phyloP scores from a whole-genome alignment of 2,797 vertebrate species.

The Hippoglossus hippoglossus region DNA sequence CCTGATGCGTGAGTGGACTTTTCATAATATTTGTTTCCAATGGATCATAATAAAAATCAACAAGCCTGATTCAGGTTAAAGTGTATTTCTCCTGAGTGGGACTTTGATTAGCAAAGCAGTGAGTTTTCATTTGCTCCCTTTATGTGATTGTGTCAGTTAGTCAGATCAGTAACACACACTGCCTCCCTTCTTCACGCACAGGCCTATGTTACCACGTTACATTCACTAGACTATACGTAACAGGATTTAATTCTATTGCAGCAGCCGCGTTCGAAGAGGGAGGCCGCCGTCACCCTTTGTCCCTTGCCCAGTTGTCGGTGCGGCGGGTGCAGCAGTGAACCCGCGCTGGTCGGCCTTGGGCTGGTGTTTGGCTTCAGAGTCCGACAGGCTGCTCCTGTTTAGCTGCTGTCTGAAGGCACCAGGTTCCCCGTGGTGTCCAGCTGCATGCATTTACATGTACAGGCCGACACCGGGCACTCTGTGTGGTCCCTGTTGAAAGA shows the following conservation, averaged over 20 bases:
- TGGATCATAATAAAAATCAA: slow-evolving; percentile 52
- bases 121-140: slow-evolving; percentile 67
- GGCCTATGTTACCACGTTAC: slow-evolving; percentile 53
- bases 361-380: slow-evolving; percentile 54
- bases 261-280: slow-evolving; percentile 39
- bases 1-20: slow-evolving; percentile 40
- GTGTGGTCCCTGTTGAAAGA: slow-evolving; percentile 90
- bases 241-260: slow-evolving; percentile 39
- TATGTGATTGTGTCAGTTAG: slow-evolving; percentile 59
- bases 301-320: slow-evolving; percentile 31
- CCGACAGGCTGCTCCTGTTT: slow-evolving; percentile 55
- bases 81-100: slow-evolving; percentile 66
- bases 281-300: slow-evolving; percentile 35
- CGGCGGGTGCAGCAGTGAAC: slow-evolving; percentile 35
- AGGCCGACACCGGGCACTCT: slow-evolving; percentile 97
- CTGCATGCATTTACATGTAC: slow-evolving; percentile 99
- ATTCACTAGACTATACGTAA: slow-evolving; percentile 64
- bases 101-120: slow-evolving; percentile 64
- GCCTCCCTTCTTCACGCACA: slow-evolving; percentile 65
- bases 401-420: slow-evolving; percentile 93
- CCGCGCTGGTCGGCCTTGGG: slow-evolving; percentile 34
- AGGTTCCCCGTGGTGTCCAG: slow-evolving; percentile 98
- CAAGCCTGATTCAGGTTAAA: slow-evolving; percentile 69
- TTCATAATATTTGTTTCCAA: slow-evolving; percentile 14
- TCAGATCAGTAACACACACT: slow-evolving; percentile 57